Base-by-base conservation (phyloP, 2,888 invertebrate species). In the Lissonota sp. region DNA sequence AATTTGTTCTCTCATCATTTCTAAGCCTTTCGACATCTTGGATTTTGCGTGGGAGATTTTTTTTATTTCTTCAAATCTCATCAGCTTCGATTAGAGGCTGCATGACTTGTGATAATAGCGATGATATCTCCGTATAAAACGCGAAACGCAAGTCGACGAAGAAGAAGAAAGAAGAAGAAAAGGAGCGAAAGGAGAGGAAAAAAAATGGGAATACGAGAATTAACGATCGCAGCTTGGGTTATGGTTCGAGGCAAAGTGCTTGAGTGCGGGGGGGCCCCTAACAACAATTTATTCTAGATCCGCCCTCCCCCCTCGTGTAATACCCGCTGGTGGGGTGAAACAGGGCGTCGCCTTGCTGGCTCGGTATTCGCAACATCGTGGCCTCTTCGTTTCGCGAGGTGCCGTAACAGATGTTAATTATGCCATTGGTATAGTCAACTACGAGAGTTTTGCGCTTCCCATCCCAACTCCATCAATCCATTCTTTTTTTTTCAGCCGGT, bases 351-450 rank as follows among this genome's bases (percentile, higher is more conserved):
- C 80, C 80, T 78, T 67, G 75, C 77, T 57, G 67, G 39, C 58
- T 67, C 62, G 70, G 60, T 75, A 46, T 80, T 55, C 51, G 60
- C 75, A 67, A 67, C 67, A 67, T 74, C 55, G 53, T 64, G 40
- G 46, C 62, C 66, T 75, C 72, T 79, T n/a, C 42, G 16, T 77
- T 37, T 40, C 57, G 46, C 71, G 90, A 89, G 90, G 90, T 90
- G 91, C 89, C 90, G 90, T 91, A 92, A 92, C 92, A 92, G 91
- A 92, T 92, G 92, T 92, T 92, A 92, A 92, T 92, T 92, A 92
- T 91, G 91, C 92, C 91, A 90, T 90, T 89, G 88, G 90, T 89
- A 88, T 88, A 87, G 87, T 86, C 74, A 49, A 58, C 74, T 82
- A 49, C 39, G 71, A 71, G 71, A 80, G 74, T 71, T 70, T 74